A percentile compares a stretch with the other conserved stretches of the same genome.
These are phyloP conservation scores for Limosa lapponica DNA, from an alignment of 2,797 vertebrate species.

Conservation along the genomic window DNA sequence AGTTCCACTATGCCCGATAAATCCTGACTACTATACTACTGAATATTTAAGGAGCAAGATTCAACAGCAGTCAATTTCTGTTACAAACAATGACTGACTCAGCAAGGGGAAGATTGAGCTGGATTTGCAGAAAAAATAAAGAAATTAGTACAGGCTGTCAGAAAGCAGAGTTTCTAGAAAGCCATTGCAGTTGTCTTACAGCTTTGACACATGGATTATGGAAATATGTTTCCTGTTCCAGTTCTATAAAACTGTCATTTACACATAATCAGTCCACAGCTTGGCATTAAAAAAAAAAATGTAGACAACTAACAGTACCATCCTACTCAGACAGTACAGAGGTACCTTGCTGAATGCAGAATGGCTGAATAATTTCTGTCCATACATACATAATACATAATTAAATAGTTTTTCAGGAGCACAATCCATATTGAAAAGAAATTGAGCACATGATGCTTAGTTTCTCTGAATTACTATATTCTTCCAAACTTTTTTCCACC, in stretches of 20 bases:
- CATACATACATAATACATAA: neutral
- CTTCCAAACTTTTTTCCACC: neutral
- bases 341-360: conserved; percentile 38
- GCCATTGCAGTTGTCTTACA: neutral
- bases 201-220: neutral
- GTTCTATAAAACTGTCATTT: conserved; percentile 64
- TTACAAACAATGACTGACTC: neutral
- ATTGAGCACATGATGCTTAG: neutral
- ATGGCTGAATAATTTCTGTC: neutral
- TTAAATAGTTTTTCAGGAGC: neutral
- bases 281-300: conserved; percentile 14
- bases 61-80: neutral
- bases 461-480: neutral
- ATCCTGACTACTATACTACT: neutral
- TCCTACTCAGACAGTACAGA: neutral
- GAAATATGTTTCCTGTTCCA: conserved; percentile 56
- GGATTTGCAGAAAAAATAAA: neutral
- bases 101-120: neutral
- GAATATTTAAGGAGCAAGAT: neutral
- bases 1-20: neutral
- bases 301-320: conserved; percentile 18
- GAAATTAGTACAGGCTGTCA: neutral
- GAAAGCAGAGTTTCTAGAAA: neutral
- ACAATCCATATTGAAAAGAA: neutral
- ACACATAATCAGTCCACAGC: conserved; percentile 42